These are phyloP conservation scores for Alentia gelatinosa DNA, from an alignment of 2,888 invertebrate genomes.

Conservation along the genomic window DNA sequence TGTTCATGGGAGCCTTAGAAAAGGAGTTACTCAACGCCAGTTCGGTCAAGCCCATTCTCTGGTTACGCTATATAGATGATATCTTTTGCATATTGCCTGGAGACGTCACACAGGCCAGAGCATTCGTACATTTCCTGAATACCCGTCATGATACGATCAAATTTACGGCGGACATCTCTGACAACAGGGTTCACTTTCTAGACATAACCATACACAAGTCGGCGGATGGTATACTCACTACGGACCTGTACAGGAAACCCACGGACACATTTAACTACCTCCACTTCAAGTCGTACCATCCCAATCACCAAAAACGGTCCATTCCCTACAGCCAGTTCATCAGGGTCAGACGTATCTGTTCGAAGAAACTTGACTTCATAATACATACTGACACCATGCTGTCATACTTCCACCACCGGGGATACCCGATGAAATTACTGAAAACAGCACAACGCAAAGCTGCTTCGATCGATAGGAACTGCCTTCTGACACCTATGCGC, in stretches of 20 bases:
- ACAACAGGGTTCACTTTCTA: neutral
- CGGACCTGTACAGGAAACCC: neutral
- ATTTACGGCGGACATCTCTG: neutral
- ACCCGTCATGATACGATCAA: neutral
- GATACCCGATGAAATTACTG: neutral
- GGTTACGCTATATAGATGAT: neutral
- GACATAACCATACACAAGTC: neutral
- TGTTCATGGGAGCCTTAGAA: neutral
- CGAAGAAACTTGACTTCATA: neutral
- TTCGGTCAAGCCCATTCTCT: neutral
- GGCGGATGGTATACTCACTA: neutral
- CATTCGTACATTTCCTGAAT: neutral
- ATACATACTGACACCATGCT: neutral
- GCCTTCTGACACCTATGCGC: neutral
- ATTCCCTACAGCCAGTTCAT: neutral
- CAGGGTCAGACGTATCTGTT: neutral
- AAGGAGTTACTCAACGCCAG: neutral
- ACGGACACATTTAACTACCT: neutral
- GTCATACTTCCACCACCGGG: neutral
- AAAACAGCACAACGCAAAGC: neutral
- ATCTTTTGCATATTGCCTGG: neutral
- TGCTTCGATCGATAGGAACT: neutral
- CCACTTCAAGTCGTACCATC: neutral
- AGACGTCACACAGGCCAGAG: neutral
- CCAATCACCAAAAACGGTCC: neutral